Evolutionary conservation across 2,113 vertebrate species (phyloP), one percentile per base, ranked within the genome.

Genomic region (Epinephelus moara): DNA sequence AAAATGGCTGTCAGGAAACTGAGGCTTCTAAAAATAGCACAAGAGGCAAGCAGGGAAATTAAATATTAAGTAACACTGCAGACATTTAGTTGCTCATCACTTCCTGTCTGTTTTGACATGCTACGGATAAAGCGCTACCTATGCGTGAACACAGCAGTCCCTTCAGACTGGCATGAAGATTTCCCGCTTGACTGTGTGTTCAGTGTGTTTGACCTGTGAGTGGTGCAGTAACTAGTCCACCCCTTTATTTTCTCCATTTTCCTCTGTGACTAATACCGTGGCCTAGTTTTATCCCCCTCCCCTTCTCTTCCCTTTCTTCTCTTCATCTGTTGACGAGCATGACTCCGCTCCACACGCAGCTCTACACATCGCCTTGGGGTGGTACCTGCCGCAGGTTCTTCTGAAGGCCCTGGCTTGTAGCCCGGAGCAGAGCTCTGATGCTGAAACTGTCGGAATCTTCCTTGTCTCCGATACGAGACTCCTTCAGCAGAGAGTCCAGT

Each of bases 401-500:
- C 23, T 96, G 96, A 75, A 99, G 93, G 27, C 98, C 97, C 88
- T 98, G 97, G 0, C 98, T 97, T 0, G 98, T 99, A 21, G 98
- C 98, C 82, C 96, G 96, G 19, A 99, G 94, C 50, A 99, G 94
- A 0, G 98, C 98, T 77, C 96, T 92, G 91, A 99, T 98, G 11
- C 98, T 98, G 94, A 98, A 99, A 93, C 97, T 97, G 94, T 99
- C 98, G 0, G 96, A 94, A 63, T 99, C 98, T 92, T 99, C 98
- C 87, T 97, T 99, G 92, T 99, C 98, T 72, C 97, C 96, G 37
- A 99, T 98, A 42, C 96, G 96, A 85, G 98, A 97, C 93, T 99
- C 98, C 88, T 97, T 99, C 8, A 98, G 86, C 70, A 99, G 95
- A 19, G 97, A 98, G 89, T 99, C 98, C 89, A 99, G 95, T 80